phyloP scores from a whole-genome alignment of 2,113 vertebrate genomes.

The Tetraodon nigroviridis region DNA sequence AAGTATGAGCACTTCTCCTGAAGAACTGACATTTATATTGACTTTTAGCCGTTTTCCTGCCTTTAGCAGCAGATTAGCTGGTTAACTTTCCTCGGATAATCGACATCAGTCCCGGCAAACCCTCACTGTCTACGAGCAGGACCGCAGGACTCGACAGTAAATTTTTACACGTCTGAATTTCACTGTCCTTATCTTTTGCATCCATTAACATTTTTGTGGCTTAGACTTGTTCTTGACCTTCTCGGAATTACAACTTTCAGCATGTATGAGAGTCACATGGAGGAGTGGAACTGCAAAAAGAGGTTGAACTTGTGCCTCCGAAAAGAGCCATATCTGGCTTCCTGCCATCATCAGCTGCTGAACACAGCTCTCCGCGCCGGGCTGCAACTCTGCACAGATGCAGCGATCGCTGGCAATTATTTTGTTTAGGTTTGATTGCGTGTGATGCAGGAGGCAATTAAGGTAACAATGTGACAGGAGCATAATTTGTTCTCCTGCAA shows the following conservation, averaged over 20 bases:
- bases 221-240: conserved; percentile 40
- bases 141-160: neutral
- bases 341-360: conserved; percentile 22
- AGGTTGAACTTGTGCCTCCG: too few species aligned
- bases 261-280: neutral
- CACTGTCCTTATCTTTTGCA: conserved; percentile 32
- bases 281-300: neutral
- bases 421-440: conserved; percentile 58
- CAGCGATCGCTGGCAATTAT: conserved; percentile 40
- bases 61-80: conserved; percentile 9
- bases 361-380: conserved; percentile 4
- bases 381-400: conserved; percentile 33
- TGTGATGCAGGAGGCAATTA: conserved; percentile 54
- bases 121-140: neutral
- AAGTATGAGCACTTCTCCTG: conserved; percentile 2
- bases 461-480: conserved; percentile 41
- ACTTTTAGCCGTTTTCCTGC: conserved; percentile 11
- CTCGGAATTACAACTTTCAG: conserved; percentile 13
- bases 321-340: neutral
- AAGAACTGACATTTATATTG: conserved; percentile 36
- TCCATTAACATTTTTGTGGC: conserved; percentile 50
- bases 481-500: conserved; percentile 32
- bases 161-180: conserved; percentile 10
- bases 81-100: conserved; percentile 5
- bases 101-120: conserved; percentile 6